These are phyloP conservation scores for Hypselothyrea guttata DNA, from an alignment of 2,888 invertebrate genomes.

Conservation along the genomic window DNA sequence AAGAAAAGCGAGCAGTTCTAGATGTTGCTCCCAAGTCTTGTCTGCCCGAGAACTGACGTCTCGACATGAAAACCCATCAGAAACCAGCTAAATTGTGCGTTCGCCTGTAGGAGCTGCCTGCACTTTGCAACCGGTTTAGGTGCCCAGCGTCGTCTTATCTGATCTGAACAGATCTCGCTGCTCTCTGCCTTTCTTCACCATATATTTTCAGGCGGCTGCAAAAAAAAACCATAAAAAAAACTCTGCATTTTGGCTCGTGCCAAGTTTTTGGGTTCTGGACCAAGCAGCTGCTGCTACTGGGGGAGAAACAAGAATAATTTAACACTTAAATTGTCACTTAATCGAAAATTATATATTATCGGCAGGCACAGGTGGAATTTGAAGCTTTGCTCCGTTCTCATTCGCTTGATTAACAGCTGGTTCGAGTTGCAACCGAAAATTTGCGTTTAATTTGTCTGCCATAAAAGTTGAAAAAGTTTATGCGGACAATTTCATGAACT, in stretches of 20 bases:
- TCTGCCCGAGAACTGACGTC: conserved; percentile 30
- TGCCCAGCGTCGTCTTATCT: conserved; percentile 23
- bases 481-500: too few relatives aligned
- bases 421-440: conserved; percentile 6
- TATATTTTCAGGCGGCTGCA: conserved; percentile 44
- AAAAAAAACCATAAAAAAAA: too few relatives aligned
- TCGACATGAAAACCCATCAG: conserved; percentile 24
- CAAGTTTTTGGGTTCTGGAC: conserved; percentile 16
- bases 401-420: conserved; percentile 26
- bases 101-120: conserved; percentile 51
- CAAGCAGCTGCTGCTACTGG: conserved; percentile 52
- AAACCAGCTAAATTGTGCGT: conserved; percentile 30
- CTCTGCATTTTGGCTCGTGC: conserved; percentile 65
- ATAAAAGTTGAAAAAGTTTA: too few relatives aligned
- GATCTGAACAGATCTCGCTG: conserved; percentile 2
- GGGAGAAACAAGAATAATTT: conserved; percentile 30
- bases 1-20: conserved; percentile 20
- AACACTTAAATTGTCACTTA: conserved; percentile 70
- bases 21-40: conserved; percentile 13
- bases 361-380: conserved; percentile 34
- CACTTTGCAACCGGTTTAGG: conserved; percentile 44
- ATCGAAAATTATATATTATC: conserved; percentile 48
- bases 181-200: conserved; percentile 13
- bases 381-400: conserved; percentile 31
- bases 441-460: conserved; percentile 11